Evolutionary conservation across 2,797 vertebrate genomes (phyloP).

Genomic region (Alcedo quadribrachys): DNA sequence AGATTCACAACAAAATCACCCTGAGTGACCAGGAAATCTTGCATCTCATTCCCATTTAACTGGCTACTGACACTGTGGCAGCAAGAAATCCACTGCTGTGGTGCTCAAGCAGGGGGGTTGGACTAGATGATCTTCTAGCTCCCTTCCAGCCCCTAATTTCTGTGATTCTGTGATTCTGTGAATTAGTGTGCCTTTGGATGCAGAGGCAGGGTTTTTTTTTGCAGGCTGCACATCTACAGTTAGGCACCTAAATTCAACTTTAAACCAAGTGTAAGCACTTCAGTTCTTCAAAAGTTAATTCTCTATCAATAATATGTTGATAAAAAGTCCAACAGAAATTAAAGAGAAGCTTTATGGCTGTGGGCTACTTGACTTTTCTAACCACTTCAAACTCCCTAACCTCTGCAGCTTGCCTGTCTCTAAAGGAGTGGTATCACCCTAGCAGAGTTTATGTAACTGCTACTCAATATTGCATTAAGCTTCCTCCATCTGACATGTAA

Average conservation of each 20-base stretch:
- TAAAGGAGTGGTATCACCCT: constrained; percentile 21
- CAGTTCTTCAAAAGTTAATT: background rate
- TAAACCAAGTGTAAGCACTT: background rate
- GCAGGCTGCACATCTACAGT: background rate
- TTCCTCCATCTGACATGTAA: constrained; percentile 44
- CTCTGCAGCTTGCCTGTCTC: background rate
- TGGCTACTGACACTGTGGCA: background rate
- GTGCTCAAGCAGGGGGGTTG: background rate
- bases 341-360: background rate
- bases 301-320: background rate
- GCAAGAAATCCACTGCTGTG: background rate
- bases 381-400: background rate
- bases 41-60: background rate
- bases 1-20: background rate
- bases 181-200: background rate
- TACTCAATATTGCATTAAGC: constrained; percentile 55
- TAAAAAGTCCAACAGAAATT: background rate
- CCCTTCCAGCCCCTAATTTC: too few species aligned
- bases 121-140: too few species aligned
- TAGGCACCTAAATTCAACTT: background rate
- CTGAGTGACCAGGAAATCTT: background rate
- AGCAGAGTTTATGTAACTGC: constrained; percentile 48
- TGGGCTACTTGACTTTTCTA: background rate
- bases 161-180: too few species aligned
- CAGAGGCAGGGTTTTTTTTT: background rate